Evolutionary conservation across 2,113 vertebrate species (phyloP).

Genomic region (Pogonocichla stellata): DNA sequence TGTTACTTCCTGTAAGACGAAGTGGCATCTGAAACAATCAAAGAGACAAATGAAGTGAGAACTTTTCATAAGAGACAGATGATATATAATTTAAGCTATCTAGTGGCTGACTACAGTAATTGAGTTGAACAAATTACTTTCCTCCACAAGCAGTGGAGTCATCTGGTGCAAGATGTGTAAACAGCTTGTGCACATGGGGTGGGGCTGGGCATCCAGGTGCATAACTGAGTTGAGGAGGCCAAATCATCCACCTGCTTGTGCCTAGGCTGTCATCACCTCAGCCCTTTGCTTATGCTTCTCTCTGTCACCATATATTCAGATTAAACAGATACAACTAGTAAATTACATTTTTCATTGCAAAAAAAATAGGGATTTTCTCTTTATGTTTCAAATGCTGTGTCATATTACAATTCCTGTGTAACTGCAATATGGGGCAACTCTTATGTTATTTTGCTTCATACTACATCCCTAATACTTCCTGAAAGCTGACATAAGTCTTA

Average conservation of each 20-base stretch:
- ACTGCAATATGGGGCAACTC: background rate
- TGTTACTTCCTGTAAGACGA: background rate
- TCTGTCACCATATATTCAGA: background rate
- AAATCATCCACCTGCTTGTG: background rate
- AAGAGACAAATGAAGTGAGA: constrained; percentile 19
- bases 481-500: background rate
- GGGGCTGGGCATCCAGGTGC: background rate
- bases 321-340: background rate
- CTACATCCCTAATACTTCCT: background rate
- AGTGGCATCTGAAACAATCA: background rate
- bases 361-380: background rate
- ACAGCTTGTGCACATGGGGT: background rate
- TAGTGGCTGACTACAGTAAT: background rate
- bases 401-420: accelerated
- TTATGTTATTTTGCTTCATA: background rate
- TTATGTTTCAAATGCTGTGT: background rate
- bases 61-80: constrained; percentile 3
- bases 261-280: background rate
- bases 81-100: constrained; percentile 2
- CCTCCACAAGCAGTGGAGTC: background rate
- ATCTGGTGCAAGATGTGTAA: background rate
- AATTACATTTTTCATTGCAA: background rate
- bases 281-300: background rate
- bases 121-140: constrained; percentile 19
- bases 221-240: background rate